These are phyloP conservation scores for Sebastes umbrosus DNA, from an alignment of 2,797 vertebrate genomes.

Conservation along the genomic window DNA sequence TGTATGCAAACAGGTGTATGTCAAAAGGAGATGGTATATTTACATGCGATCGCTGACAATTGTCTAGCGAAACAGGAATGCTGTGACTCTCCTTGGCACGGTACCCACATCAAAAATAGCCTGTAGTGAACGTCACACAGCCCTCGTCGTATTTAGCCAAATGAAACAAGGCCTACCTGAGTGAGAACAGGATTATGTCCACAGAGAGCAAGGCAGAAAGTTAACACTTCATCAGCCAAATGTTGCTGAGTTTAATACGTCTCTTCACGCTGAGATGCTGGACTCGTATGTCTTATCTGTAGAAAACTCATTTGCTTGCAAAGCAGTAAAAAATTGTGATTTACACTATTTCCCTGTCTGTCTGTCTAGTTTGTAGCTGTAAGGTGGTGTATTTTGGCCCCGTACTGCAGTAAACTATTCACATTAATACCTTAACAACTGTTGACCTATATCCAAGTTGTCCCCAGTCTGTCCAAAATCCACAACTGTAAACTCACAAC, in stretches of 20 bases:
- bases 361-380: neutral
- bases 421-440: neutral
- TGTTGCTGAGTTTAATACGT: conserved; percentile 1
- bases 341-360: neutral
- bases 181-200: conserved; percentile 50
- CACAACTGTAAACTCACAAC: neutral
- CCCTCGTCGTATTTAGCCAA: conserved; percentile 41
- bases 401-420: neutral
- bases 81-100: neutral
- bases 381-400: neutral
- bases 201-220: conserved; percentile 17
- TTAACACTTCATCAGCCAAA: conserved; percentile 36
- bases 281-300: neutral
- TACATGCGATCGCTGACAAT: neutral
- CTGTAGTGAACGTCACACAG: conserved; percentile 18
- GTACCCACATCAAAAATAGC: conserved; percentile 37
- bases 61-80: neutral
- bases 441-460: neutral
- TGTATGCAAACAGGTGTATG: neutral
- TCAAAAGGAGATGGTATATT: neutral
- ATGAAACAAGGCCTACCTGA: conserved; percentile 52
- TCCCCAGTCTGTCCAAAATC: neutral
- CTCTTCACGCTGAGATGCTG: neutral
- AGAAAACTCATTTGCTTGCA: neutral
- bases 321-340: neutral